phyloP scores from a whole-genome alignment of 2,113 vertebrate species.

The Notothenia rossii region DNA sequence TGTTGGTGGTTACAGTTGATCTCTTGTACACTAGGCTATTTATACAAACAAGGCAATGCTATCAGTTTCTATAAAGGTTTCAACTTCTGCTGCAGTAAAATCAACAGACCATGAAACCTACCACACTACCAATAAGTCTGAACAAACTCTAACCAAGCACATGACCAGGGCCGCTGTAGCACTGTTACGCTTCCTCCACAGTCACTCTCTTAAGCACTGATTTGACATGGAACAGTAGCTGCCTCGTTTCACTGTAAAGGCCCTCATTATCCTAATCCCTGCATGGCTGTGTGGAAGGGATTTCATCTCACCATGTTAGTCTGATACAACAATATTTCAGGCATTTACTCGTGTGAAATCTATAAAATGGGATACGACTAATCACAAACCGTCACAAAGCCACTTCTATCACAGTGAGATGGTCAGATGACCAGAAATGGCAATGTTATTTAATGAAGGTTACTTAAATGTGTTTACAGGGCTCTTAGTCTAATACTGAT shows the following conservation, averaged over 20 bases:
- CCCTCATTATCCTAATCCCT: conserved; percentile 40
- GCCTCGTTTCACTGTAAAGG: conserved; percentile 47
- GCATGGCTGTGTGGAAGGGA: conserved; percentile 64
- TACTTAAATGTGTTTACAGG: not conserved
- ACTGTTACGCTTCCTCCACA: conserved; percentile 23
- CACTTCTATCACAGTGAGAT: conserved; percentile 38
- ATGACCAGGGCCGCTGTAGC: conserved; percentile 24
- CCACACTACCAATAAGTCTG: conserved; percentile 8
- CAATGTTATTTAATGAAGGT: not conserved
- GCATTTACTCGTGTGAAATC: conserved; percentile 41
- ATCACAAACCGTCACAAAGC: conserved; percentile 52
- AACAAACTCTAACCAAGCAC: conserved; percentile 3
- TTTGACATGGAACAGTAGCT: conserved; percentile 63
- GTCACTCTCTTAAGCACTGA: conserved; percentile 48
- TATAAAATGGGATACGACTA: conserved; percentile 39
- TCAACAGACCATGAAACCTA: not conserved
- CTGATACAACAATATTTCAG: conserved; percentile 59
- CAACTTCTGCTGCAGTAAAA: not conserved
- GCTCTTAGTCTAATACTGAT: not conserved
- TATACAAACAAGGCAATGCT: not conserved
- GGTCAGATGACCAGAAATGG: conserved; percentile 14
- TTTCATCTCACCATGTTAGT: conserved; percentile 60
- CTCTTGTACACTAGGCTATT: not conserved
- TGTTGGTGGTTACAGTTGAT: not conserved
- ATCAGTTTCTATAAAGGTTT: not conserved